Percentiles rank a stretch among this genome's conserved stretches.
Evolutionary conservation across 1,140 invertebrate genomes (phyloP).

Genomic region (Eumaeus atala): DNA sequence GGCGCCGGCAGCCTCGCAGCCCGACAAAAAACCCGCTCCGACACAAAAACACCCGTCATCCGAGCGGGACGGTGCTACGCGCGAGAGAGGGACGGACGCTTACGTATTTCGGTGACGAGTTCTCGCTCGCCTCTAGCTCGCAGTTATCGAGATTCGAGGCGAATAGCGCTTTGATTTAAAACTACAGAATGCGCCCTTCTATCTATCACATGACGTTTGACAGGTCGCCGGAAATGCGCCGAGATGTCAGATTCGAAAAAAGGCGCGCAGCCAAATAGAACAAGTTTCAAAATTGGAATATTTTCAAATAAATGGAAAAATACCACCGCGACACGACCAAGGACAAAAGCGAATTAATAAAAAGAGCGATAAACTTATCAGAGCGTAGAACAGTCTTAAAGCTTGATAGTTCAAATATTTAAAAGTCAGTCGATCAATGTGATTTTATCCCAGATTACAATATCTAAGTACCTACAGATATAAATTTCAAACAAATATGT

Average conservation of each 20-base stretch:
- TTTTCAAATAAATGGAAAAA: constrained; percentile 2
- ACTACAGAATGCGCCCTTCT: constrained; percentile 69
- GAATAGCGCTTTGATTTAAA: constrained; percentile 70
- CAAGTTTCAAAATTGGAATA: constrained; percentile 2
- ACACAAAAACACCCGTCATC: constrained; percentile 65
- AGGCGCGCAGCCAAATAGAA: constrained; percentile 40
- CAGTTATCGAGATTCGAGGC: constrained; percentile 55
- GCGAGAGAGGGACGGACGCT: constrained; percentile 42
- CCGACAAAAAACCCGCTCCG: constrained; percentile 70
- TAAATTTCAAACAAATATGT: too few species aligned
- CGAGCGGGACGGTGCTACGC: constrained; percentile 43
- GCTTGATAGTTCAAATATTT: constrained; percentile 1
- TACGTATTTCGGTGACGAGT: constrained; percentile 66
- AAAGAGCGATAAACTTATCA: not conserved
- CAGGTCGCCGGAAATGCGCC: constrained; percentile 64
- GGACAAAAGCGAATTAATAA: constrained; percentile 9
- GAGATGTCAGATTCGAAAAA: constrained; percentile 69
- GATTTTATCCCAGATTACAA: too few species aligned
- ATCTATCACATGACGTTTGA: constrained; percentile 73
- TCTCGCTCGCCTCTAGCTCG: constrained; percentile 63
- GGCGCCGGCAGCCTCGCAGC: constrained; percentile 61
- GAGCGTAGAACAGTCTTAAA: not conserved
- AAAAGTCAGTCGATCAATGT: not conserved
- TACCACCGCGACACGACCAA: constrained; percentile 3
- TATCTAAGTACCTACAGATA: too few species aligned